Conservation (phyloP, 1,140 invertebrate species). For the Drosophila ogumai region DNA sequence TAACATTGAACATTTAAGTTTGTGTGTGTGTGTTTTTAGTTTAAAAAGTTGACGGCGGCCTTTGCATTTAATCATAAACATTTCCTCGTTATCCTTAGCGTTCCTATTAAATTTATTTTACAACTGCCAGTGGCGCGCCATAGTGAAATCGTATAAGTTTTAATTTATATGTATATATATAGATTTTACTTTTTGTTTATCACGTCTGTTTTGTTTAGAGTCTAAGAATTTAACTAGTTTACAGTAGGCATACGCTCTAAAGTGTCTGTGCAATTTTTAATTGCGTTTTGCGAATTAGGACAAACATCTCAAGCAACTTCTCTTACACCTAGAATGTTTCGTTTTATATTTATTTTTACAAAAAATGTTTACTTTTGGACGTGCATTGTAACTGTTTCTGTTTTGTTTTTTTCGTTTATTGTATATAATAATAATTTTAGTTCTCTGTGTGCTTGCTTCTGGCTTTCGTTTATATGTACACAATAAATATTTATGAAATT, state of each 20-base stretch:
- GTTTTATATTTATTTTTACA: constrained; percentile 36
- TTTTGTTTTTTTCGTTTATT: constrained; percentile 36
- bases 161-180: constrained; percentile 43
- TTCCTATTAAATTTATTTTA: constrained; percentile 69
- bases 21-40: constrained; percentile 25
- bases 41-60: constrained; percentile 60
- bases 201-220: constrained; percentile 82
- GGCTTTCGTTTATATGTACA: constrained; percentile 59
- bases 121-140: constrained; percentile 44
- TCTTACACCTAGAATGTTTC: constrained; percentile 12
- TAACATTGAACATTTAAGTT: constrained; percentile 74
- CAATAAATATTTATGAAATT: constrained; percentile 74
- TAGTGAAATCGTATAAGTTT: constrained; percentile 50
- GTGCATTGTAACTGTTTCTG: constrained; percentile 67
- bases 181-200: constrained; percentile 68
- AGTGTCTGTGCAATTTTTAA: constrained; percentile 72
- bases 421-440: constrained; percentile 62
- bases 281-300: constrained; percentile 69
- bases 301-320: constrained; percentile 50
- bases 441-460: constrained; percentile 73
- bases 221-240: constrained; percentile 83
- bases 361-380: constrained; percentile 64
- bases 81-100: constrained; percentile 5
- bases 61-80: constrained; percentile 31
- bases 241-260: constrained; percentile 61